Percentiles rank a stretch among this genome's conserved stretches.
Evolutionary conservation across 2,113 vertebrate genomes (phyloP).

Genomic region (Psephotus haematonotus): DNA sequence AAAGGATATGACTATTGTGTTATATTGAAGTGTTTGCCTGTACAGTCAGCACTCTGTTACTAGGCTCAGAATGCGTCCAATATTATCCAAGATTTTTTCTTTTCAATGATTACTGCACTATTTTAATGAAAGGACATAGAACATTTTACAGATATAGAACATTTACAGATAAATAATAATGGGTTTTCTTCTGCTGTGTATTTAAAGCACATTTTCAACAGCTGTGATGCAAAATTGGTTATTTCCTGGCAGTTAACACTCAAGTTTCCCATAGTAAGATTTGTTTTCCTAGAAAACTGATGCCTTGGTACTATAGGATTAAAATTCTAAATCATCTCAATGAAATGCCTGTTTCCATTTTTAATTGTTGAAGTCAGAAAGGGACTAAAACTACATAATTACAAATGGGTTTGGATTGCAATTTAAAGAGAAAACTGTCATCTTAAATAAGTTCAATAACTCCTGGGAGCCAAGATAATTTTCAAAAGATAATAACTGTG

Average conservation of each 20-base stretch:
- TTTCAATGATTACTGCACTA: neutral
- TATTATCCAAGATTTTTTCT: neutral
- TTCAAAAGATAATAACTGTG: slow-evolving; percentile 61
- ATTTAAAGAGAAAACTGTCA: slow-evolving; percentile 34
- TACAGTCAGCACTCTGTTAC: neutral
- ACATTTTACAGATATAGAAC: neutral
- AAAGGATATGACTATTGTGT: neutral
- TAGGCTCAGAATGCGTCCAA: neutral
- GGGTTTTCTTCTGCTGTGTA: neutral
- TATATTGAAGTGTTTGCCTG: neutral
- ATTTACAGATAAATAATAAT: neutral
- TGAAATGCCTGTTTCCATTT: slow-evolving; percentile 55
- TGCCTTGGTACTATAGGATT: slow-evolving; percentile 28
- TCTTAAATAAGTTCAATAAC: slow-evolving; percentile 46
- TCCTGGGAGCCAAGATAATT: slow-evolving; percentile 51
- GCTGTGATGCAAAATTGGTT: slow-evolving; percentile 34
- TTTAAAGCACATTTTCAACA: slow-evolving; percentile 33
- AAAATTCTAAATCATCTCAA: slow-evolving; percentile 41
- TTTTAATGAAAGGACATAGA: neutral
- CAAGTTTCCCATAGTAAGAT: slow-evolving; percentile 17
- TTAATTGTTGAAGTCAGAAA: slow-evolving; percentile 47
- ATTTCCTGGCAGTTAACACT: slow-evolving; percentile 55
- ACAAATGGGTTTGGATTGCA: slow-evolving; percentile 24
- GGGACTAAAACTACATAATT: neutral
- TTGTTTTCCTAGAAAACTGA: slow-evolving; percentile 34